A percentile compares a stretch with the other conserved stretches of the same genome.
Conservation (phyloP, 2,797 vertebrate species). For the Syncerus caffer region DNA sequence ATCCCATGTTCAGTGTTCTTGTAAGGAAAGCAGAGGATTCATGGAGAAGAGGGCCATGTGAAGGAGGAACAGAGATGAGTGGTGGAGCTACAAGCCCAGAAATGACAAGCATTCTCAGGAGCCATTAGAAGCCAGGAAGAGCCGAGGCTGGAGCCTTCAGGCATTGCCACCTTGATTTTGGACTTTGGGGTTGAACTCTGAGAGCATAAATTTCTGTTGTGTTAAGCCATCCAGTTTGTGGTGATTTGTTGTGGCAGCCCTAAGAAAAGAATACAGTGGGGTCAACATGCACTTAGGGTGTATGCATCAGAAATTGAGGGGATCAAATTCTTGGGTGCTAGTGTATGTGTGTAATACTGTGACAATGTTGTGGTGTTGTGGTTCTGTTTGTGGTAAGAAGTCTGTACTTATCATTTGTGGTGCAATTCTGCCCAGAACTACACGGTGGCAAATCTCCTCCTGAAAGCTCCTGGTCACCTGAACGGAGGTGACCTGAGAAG, state of each 20-base stretch:
- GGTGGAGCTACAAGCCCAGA: not conserved
- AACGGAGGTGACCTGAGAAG: conserved; percentile 23
- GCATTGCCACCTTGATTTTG: not conserved
- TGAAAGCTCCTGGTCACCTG: conserved; percentile 57
- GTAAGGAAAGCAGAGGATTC: not conserved
- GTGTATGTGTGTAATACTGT: not conserved
- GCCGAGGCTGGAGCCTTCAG: not conserved
- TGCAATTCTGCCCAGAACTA: conserved; percentile 66
- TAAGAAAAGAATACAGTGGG: not conserved
- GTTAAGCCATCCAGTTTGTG: not conserved
- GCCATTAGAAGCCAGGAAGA: not conserved
- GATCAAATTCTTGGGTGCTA: not conserved
- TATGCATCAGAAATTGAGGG: not conserved
- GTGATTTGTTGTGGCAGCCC: not conserved
- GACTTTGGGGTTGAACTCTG: not conserved
- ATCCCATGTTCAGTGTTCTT: not conserved
- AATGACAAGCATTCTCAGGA: not conserved
- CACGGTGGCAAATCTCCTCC: conserved; percentile 55
- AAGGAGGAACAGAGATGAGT: not conserved
- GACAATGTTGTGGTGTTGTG: not conserved
- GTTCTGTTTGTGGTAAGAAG: not conserved
- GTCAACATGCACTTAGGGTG: not conserved
- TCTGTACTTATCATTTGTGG: conserved; percentile 61
- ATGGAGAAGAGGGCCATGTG: not conserved
- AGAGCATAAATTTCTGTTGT: not conserved